Percentiles rank a stretch among this genome's conserved stretches.
These are phyloP conservation scores for Chironomus striatipennis DNA, from an alignment of 1,140 invertebrate species.

Conservation along the genomic window DNA sequence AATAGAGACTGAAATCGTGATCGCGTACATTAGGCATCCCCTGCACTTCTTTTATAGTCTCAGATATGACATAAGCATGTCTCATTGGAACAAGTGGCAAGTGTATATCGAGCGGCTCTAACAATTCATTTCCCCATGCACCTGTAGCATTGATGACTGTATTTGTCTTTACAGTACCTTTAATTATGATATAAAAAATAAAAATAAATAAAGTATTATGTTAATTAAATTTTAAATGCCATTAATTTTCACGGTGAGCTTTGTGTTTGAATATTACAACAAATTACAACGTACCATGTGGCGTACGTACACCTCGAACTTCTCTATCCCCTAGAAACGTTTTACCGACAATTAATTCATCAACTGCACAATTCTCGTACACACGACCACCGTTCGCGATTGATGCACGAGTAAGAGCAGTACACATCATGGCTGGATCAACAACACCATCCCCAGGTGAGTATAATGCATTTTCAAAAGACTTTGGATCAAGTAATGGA, in stretches of 20 bases:
- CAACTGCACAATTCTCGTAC: conserved; percentile 63
- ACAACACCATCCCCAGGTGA: conserved; percentile 72
- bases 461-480: conserved; percentile 67
- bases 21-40: conserved; percentile 73
- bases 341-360: conserved; percentile 47
- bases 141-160: conserved; percentile 64
- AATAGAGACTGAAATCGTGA: conserved; percentile 75
- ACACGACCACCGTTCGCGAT: conserved; percentile 62
- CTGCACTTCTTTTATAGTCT: conserved; percentile 61
- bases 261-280: not conserved
- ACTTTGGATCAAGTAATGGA: conserved; percentile 63
- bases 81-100: conserved; percentile 76
- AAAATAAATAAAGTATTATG: not conserved
- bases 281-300: conserved; percentile 34
- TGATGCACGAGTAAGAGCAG: conserved; percentile 61
- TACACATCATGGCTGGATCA: conserved; percentile 72
- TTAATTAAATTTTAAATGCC: not conserved
- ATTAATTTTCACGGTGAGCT: too few species aligned
- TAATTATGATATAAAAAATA: not conserved
- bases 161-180: conserved; percentile 54
- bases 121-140: conserved; percentile 68
- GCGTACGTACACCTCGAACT: conserved; percentile 65
- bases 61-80: conserved; percentile 78
- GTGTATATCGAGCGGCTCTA: conserved; percentile 57
- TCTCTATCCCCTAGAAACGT: conserved; percentile 46